Evolutionary conservation across 2,888 invertebrate genomes (phyloP).

Genomic region (Hetaerina titia): DNA sequence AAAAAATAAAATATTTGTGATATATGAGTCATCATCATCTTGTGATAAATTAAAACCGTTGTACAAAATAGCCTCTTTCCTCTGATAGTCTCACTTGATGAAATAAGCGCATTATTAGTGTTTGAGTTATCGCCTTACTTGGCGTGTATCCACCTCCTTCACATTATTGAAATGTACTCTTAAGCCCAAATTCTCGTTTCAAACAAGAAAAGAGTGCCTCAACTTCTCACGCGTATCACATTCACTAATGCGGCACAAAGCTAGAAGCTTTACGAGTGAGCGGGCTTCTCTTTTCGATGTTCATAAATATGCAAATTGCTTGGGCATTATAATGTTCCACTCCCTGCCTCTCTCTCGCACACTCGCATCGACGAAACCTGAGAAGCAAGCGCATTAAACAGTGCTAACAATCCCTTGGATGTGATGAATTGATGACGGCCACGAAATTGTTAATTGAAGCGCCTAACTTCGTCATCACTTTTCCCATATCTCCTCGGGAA

Average conservation of each 20-base stretch:
- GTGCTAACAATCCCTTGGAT: background rate
- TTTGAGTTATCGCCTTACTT: too few species aligned
- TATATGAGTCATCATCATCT: too few species aligned
- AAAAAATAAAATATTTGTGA: too few species aligned
- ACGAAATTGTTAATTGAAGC: slow-evolving; percentile 17
- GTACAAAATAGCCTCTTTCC: too few species aligned
- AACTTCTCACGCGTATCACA: background rate
- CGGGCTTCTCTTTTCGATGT: background rate
- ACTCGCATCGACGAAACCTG: background rate
- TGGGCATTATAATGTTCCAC: background rate
- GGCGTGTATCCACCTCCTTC: background rate
- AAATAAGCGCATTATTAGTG: too few species aligned
- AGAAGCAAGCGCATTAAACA: background rate
- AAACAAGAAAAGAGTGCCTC: background rate
- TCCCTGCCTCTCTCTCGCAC: background rate
- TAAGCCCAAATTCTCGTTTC: background rate
- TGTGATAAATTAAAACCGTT: too few species aligned
- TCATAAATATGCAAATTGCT: background rate
- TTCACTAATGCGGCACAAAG: background rate
- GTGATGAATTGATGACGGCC: background rate
- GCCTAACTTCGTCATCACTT: slow-evolving; percentile 1
- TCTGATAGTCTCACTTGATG: too few species aligned
- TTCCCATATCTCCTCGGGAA: background rate
- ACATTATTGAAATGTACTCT: background rate
- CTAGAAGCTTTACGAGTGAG: background rate